Evolutionary conservation across 2,113 vertebrate genomes (phyloP).

Genomic region (Syngnathus typhle): DNA sequence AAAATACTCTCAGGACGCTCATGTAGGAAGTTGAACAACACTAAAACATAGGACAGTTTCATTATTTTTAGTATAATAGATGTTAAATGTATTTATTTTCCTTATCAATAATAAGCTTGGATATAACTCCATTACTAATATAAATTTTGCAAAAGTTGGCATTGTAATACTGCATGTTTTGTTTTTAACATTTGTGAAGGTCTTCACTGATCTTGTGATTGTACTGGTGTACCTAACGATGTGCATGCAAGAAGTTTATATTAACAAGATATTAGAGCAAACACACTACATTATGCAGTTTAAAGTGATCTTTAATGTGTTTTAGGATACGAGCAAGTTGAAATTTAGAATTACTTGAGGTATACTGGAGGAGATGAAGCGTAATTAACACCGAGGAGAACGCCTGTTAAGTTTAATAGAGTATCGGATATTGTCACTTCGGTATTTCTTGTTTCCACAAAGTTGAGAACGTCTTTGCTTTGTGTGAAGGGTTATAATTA

Average conservation of each 20-base stretch:
- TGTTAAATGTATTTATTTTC: too few species aligned
- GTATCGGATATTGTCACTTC: not conserved
- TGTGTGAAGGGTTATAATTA: not conserved
- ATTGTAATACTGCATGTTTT: not conserved
- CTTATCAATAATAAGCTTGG: too few species aligned
- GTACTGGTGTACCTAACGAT: not conserved
- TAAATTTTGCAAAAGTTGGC: not conserved
- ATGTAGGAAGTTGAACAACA: too few species aligned
- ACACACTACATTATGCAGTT: not conserved
- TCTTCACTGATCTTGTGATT: not conserved
- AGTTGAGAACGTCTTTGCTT: not conserved
- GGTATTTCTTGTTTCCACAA: not conserved
- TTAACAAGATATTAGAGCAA: too few species aligned
- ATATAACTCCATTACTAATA: too few species aligned
- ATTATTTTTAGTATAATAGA: too few species aligned
- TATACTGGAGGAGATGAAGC: not conserved
- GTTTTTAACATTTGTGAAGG: not conserved
- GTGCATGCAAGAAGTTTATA: not conserved
- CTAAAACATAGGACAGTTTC: too few species aligned
- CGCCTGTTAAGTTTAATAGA: not conserved
- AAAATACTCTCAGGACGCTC: too few species aligned
- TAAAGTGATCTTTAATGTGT: not conserved
- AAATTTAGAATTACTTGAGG: not conserved
- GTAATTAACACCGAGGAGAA: not conserved
- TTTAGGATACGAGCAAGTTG: not conserved